Percentiles rank a stretch among this genome's conserved stretches.
phyloP scores from a whole-genome alignment of 2,113 vertebrate species.

The Plectropomus leopardus region DNA sequence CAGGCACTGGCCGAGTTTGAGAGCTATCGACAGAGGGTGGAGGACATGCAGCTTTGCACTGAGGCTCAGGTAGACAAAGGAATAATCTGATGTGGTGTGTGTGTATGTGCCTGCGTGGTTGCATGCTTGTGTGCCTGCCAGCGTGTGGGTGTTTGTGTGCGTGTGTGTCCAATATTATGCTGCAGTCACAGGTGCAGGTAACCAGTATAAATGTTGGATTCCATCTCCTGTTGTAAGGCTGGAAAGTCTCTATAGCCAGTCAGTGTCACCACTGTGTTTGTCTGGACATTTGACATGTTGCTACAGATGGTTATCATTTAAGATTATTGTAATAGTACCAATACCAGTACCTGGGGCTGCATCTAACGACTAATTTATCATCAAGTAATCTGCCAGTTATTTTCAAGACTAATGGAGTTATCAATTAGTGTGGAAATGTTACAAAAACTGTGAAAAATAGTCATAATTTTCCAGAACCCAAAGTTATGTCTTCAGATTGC shows the following conservation, averaged over 20 bases:
- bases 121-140: background rate
- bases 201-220: conserved; percentile 25
- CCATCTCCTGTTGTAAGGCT: conserved; percentile 31
- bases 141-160: conserved; percentile 2
- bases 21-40: conserved; percentile 94
- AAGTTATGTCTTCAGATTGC: too few species aligned
- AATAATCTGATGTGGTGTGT: background rate
- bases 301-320: too few species aligned
- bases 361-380: too few species aligned
- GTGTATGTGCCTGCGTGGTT: background rate
- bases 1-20: conserved; percentile 97
- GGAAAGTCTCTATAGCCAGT: conserved; percentile 17
- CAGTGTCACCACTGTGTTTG: background rate
- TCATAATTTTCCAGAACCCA: too few species aligned
- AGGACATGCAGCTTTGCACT: conserved; percentile 97
- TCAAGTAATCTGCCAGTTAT: too few species aligned
- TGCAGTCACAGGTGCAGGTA: conserved; percentile 45
- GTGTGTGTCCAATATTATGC: conserved; percentile 7
- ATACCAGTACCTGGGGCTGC: too few species aligned
- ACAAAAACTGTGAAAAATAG: too few species aligned
- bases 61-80: conserved; percentile 87
- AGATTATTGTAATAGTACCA: too few species aligned
- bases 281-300: background rate
- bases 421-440: too few species aligned
- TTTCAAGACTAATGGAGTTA: too few species aligned